Evolutionary conservation across 2,113 vertebrate species (phyloP).

Genomic region (Centrocercus urophasianus): DNA sequence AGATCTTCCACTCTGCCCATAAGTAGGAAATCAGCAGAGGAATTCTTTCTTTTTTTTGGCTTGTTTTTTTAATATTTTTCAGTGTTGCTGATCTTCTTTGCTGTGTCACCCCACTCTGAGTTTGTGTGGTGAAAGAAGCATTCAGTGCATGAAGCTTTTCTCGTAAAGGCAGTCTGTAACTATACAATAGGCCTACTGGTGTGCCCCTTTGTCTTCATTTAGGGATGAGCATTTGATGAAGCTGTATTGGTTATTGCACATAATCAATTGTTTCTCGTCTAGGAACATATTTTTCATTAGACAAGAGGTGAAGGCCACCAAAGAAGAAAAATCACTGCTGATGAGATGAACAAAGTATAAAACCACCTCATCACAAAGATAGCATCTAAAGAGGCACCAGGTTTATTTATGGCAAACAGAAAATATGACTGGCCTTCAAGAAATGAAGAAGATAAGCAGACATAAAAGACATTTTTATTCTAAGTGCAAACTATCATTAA

Average conservation of each 20-base stretch:
- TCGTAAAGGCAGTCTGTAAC: neutral
- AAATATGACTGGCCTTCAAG: slow-evolving; percentile 69
- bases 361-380: slow-evolving; percentile 58
- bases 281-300: slow-evolving; percentile 62
- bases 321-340: slow-evolving; percentile 32
- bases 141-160: neutral
- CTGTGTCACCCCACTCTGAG: neutral
- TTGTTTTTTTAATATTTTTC: neutral
- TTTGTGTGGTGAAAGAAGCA: neutral
- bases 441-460: slow-evolving; percentile 76
- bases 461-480: slow-evolving; percentile 78
- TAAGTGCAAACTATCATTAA: slow-evolving; percentile 80
- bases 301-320: slow-evolving; percentile 27
- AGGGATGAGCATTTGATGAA: slow-evolving; percentile 57
- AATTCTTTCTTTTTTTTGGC: neutral
- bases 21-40: neutral
- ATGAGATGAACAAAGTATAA: slow-evolving; percentile 42
- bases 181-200: neutral
- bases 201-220: slow-evolving; percentile 34
- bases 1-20: neutral
- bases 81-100: neutral
- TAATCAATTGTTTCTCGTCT: slow-evolving; percentile 62
- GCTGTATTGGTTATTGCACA: slow-evolving; percentile 5
- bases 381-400: slow-evolving; percentile 34
- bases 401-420: slow-evolving; percentile 64